phyloP scores from a whole-genome alignment of 1,140 invertebrate genomes.

The Drosophila persimilis region DNA sequence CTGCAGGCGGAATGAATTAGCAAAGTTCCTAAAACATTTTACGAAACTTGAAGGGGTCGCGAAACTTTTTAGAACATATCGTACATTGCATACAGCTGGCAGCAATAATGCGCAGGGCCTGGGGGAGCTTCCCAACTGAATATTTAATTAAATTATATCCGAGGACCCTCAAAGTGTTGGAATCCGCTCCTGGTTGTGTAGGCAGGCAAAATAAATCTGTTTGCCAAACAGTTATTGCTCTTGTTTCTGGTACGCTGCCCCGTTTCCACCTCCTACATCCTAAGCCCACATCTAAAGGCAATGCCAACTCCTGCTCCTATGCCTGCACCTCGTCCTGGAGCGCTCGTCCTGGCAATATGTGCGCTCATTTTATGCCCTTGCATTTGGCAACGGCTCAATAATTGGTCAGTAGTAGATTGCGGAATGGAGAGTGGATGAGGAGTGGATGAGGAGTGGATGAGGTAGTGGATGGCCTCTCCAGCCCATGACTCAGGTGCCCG shows the following conservation, averaged over 20 bases:
- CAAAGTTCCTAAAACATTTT: slow-evolving; percentile 1
- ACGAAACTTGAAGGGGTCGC: no score
- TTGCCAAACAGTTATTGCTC: slow-evolving; percentile 80
- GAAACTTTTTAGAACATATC: no score
- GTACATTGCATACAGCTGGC: no score
- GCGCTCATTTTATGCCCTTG: slow-evolving; percentile 69
- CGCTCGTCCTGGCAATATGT: slow-evolving; percentile 59
- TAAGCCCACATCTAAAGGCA: slow-evolving; percentile 12
- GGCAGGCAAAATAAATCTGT: slow-evolving; percentile 73
- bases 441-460: background rate
- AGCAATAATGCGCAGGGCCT: no score
- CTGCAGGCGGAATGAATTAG: slow-evolving; percentile 2
- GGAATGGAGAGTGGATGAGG: no score
- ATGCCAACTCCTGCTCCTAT: slow-evolving; percentile 31
- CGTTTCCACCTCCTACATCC: slow-evolving; percentile 22
- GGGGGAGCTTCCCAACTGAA: no score
- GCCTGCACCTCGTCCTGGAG: slow-evolving; percentile 12
- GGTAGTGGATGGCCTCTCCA: background rate
- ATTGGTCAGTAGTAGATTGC: slow-evolving; percentile 60
- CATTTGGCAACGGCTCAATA: slow-evolving; percentile 76
- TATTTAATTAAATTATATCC: no score
- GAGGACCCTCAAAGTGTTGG: background rate
- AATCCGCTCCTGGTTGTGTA: slow-evolving; percentile 42
- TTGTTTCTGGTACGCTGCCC: slow-evolving; percentile 53
- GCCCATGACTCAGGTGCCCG: slow-evolving; percentile 64